phyloP scores from a whole-genome alignment of 2,797 vertebrate genomes.

The Lacerta viridis region DNA sequence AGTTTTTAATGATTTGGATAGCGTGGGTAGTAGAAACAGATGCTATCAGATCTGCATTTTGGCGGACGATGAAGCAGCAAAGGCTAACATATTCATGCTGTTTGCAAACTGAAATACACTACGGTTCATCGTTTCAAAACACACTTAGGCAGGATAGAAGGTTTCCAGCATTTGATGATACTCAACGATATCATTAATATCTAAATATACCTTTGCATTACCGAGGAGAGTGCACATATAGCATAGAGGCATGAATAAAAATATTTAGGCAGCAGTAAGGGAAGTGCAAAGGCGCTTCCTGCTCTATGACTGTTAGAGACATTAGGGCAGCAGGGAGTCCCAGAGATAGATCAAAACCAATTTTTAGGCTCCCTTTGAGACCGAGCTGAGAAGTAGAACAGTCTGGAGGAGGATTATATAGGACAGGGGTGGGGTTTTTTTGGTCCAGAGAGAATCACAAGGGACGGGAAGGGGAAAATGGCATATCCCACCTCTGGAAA shows the following conservation, averaged over 20 bases:
- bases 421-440: background rate
- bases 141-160: constrained; percentile 69
- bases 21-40: constrained; percentile 82
- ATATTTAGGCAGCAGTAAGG: constrained; percentile 14
- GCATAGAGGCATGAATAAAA: constrained; percentile 19
- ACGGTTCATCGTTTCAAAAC: constrained; percentile 79
- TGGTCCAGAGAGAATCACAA: background rate
- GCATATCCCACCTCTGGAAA: background rate
- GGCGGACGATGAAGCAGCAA: constrained; percentile 81
- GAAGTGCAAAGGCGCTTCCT: constrained; percentile 12
- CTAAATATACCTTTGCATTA: constrained; percentile 59
- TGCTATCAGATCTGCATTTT: constrained; percentile 79
- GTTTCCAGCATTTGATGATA: constrained; percentile 60
- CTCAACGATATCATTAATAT: constrained; percentile 60
- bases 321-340: constrained; percentile 12
- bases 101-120: constrained; percentile 80
- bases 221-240: constrained; percentile 29
- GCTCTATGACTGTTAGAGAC: constrained; percentile 7
- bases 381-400: background rate
- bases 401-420: background rate
- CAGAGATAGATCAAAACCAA: background rate
- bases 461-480: background rate
- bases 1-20: constrained; percentile 78
- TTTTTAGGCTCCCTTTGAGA: background rate
- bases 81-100: constrained; percentile 81